Base-by-base conservation (phyloP, 2,113 vertebrate species). In the Nanorana parkeri region DNA sequence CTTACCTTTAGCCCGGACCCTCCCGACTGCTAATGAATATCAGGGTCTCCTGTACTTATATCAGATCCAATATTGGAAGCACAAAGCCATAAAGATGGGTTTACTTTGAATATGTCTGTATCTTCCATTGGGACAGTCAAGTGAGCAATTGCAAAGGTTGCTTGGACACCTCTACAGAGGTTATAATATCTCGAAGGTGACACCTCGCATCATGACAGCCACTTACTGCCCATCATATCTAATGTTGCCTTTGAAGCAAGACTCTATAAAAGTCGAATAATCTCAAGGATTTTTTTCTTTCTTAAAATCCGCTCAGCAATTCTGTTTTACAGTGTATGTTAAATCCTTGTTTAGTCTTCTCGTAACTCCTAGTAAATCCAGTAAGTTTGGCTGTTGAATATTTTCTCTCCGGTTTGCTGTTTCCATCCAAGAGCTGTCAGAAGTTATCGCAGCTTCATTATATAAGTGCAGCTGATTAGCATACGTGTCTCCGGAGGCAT, bases 1-100 rank as follows among this genome's bases (percentile, higher is more conserved):
- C 71, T 75, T 82, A 82, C 80, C 80, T 82, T 82, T 75, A 67
- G 80, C 71, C 80, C 17, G 71, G 80, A 82, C 80, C 51, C 74
- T 82, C 80, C 80, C 75, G 80, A 82, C 80, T 67, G 47, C 61
- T 82, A 82, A 11, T 75, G 64, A 67, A 65, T 58, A 67, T 36
- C 26, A 23, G 64, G 60, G 17, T 75, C 41, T 55, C 29, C 28
- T 60, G 52, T 67, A 64, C 52, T 58, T 58, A 81, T 24, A 75
- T 82, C 61, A 82, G 63, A 75, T 75, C 71, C 80, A 82, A 71
- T 20, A 29, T 82, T 82, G 69, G 6, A 56, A 82, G 20, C 52
- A 67, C 5, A 58, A 36, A 67, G 63, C 80, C 80, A 82, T 82
- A 60, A 82, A 75, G 29, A 75, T 66, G 52, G 51, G 21, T 17